phyloP scores from a whole-genome alignment of 2,888 invertebrate genomes.

The Pollenia griseotomentosa region DNA sequence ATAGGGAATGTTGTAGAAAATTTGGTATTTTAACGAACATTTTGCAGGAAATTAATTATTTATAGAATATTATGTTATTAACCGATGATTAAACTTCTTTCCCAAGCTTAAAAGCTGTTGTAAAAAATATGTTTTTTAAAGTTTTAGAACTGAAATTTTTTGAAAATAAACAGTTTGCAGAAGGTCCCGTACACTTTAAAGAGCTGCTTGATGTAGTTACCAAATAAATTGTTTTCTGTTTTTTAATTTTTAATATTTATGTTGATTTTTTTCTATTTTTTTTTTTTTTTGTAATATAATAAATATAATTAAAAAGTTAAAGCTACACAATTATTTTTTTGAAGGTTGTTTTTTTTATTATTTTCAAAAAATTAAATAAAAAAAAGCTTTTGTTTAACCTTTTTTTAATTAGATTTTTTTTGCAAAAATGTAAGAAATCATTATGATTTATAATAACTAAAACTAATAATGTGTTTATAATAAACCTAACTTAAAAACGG shows the following conservation, averaged over 20 bases:
- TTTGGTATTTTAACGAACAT: too few species aligned
- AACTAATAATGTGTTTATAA: conserved; percentile 29
- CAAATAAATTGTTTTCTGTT: neutral
- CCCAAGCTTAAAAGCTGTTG: too few species aligned
- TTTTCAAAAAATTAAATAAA: conserved; percentile 41
- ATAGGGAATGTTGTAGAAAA: too few species aligned
- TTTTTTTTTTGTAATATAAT: conserved; percentile 22
- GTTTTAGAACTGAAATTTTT: too few species aligned
- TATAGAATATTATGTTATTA: too few species aligned
- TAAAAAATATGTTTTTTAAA: too few species aligned
- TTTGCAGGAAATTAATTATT: too few species aligned
- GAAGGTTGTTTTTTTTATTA: conserved; percentile 18
- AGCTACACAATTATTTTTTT: conserved; percentile 52
- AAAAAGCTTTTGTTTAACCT: conserved; percentile 52
- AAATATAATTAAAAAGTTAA: conserved; percentile 45
- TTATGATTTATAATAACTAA: conserved; percentile 23
- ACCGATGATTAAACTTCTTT: too few species aligned
- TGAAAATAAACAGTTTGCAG: neutral
- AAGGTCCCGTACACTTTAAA: conserved; percentile 4
- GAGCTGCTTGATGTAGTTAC: conserved; percentile 30
- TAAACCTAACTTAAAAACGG: conserved; percentile 73
- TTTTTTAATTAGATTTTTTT: conserved; percentile 47
- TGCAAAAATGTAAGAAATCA: conserved; percentile 59
- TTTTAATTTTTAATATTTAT: conserved; percentile 27
- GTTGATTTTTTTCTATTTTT: conserved; percentile 19